Base-by-base conservation (phyloP, 1,140 invertebrate genomes). In the Probaryconus sp. region DNA sequence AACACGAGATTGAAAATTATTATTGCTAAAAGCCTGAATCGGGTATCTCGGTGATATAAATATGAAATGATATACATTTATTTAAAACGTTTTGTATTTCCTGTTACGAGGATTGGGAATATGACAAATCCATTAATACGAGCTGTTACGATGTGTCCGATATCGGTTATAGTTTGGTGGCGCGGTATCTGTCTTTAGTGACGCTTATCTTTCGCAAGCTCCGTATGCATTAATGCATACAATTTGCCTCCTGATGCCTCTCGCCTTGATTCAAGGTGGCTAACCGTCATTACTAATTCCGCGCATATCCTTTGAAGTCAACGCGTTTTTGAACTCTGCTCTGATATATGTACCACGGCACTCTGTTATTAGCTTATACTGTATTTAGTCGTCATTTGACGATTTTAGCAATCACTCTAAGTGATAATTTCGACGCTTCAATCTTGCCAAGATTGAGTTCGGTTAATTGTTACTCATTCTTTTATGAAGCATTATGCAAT, bases 111-210 rank as follows among this genome's bases (percentile, higher is more conserved):
- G 24, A 30, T 2, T 6, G 4, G 33, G 13, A 35, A 35, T 35
- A 35, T 47, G 43, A 47, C 43, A 20, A 47, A 47, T 47, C 43
- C 43, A 47, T 47, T 47, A 47, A 47, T 47, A n/a, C 21, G 43
- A 47, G 33, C 33, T 35, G 33, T 10, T n/a, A 13, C 33, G 33
- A 35, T 11, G 33, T 35, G 33, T 35, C 11, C 33, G 33, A 35
- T 10, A 35, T 30, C 43, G 26, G 14, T 28, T 24, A 13, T 28
- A 18, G 17, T 18, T 18, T 24, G 20, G 2, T 24, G 20, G 2
- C 10, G 26, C 26, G 43, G 21, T 47, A 47, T 31, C 10, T 47
- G 31, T 47, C 13, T 31, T 47, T 11, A 47, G 24, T 28, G 21
- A 17, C 43, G 43, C 43, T 47, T 47, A 47, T 47, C 43, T 47